Percentiles rank a stretch among this genome's conserved stretches.
Evolutionary conservation across 2,113 vertebrate species (phyloP).

Genomic region (Cyanistes caeruleus): DNA sequence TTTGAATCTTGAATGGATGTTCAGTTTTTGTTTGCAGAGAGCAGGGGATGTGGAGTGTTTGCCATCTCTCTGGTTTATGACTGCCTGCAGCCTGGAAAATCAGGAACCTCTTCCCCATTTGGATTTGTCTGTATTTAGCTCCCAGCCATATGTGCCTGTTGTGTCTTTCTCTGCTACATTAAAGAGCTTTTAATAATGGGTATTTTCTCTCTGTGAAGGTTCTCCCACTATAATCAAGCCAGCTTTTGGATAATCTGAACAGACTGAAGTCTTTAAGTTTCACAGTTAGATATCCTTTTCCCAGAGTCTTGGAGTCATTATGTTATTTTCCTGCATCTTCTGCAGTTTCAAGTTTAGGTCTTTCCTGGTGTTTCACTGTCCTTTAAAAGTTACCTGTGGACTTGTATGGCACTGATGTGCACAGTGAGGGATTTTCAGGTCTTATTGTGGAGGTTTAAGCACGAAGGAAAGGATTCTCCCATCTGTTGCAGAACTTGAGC

Average conservation of each 20-base stretch:
- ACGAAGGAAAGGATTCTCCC: not conserved
- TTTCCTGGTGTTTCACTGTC: not conserved
- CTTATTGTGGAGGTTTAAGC: not conserved
- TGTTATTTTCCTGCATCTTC: not conserved
- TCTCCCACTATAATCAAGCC: slow-evolving; percentile 28
- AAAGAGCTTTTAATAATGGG: slow-evolving; percentile 37
- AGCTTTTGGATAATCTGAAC: slow-evolving; percentile 32
- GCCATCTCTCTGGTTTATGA: not conserved
- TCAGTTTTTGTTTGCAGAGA: not conserved
- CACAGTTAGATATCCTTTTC: not conserved
- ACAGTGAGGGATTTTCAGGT: not conserved
- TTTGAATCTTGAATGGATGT: not conserved
- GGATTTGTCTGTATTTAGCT: slow-evolving; percentile 17
- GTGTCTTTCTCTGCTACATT: slow-evolving; percentile 14
- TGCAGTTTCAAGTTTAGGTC: not conserved
- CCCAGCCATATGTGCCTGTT: slow-evolving; percentile 24
- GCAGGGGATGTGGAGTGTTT: not conserved
- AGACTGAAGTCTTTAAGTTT: slow-evolving; percentile 36
- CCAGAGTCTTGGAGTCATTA: not conserved
- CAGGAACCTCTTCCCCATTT: not conserved
- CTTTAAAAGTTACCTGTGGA: not conserved
- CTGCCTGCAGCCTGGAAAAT: not conserved
- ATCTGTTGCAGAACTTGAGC: not conserved
- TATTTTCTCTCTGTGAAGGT: slow-evolving; percentile 39
- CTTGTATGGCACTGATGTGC: accelerated